Evolutionary conservation across 2,888 invertebrate genomes (phyloP).

Genomic region (Cylindroiulus punctatus): DNA sequence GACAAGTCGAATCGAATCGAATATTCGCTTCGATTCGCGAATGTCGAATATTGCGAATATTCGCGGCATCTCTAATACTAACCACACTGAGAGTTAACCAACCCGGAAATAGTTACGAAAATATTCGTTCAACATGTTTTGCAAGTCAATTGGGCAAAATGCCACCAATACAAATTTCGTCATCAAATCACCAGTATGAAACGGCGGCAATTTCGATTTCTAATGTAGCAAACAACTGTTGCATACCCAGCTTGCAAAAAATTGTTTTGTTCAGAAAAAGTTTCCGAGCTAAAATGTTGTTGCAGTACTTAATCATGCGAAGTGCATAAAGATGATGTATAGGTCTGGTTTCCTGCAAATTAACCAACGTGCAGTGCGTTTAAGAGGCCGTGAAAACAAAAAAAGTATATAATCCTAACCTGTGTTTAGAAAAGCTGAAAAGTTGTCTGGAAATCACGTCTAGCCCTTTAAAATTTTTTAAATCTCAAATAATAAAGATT

Average conservation of each 20-base stretch:
- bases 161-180: neutral
- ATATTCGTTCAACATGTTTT: neutral
- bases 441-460: neutral
- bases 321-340: neutral
- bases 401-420: neutral
- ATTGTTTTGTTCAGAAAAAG: neutral
- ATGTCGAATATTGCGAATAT: no score
- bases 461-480: neutral
- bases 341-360: neutral
- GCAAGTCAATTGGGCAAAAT: neutral
- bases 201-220: neutral
- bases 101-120: neutral
- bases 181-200: neutral
- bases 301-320: neutral
- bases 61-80: no score
- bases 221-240: neutral
- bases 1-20: no score
- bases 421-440: neutral
- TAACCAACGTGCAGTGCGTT: neutral
- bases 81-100: neutral
- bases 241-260: neutral
- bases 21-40: no score
- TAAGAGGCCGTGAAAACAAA: neutral
- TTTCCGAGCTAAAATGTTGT: neutral
- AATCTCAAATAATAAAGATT: neutral